Evolutionary conservation across 1,140 invertebrate species (phyloP).

Genomic region (Dufourea novaeangliae): DNA sequence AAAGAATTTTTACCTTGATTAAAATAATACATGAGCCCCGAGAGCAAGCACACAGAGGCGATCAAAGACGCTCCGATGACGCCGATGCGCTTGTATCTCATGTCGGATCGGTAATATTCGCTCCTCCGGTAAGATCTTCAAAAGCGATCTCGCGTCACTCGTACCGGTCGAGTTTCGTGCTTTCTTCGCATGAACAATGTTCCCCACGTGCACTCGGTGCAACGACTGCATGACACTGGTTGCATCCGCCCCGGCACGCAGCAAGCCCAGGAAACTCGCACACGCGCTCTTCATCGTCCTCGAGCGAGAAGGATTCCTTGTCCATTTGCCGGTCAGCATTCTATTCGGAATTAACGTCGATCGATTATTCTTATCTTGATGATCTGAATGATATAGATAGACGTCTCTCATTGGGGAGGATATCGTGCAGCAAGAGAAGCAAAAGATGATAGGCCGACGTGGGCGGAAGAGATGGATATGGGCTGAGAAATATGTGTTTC

Average conservation of each 20-base stretch:
- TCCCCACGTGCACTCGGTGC: constrained; percentile 58
- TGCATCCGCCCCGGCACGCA: constrained; percentile 64
- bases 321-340: background rate
- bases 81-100: constrained; percentile 70
- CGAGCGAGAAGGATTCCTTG: constrained; percentile 36
- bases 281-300: constrained; percentile 70
- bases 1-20: constrained; percentile 74
- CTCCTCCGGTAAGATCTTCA: background rate
- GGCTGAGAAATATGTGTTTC: background rate
- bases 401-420: background rate
- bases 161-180: background rate
- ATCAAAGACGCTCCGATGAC: constrained; percentile 70
- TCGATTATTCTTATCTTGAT: constrained; percentile 16
- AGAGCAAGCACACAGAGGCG: constrained; percentile 60
- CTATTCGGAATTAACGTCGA: constrained; percentile 27
- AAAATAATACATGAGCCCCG: constrained; percentile 75
- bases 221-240: constrained; percentile 70
- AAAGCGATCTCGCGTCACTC: background rate
- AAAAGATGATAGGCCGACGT: background rate
- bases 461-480: background rate
- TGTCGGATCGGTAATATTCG: constrained; percentile 16
- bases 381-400: background rate
- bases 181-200: constrained; percentile 25
- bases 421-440: background rate
- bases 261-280: constrained; percentile 66